These are phyloP conservation scores for Epicampocera succincta DNA, from an alignment of 2,888 invertebrate species.

Conservation along the genomic window DNA sequence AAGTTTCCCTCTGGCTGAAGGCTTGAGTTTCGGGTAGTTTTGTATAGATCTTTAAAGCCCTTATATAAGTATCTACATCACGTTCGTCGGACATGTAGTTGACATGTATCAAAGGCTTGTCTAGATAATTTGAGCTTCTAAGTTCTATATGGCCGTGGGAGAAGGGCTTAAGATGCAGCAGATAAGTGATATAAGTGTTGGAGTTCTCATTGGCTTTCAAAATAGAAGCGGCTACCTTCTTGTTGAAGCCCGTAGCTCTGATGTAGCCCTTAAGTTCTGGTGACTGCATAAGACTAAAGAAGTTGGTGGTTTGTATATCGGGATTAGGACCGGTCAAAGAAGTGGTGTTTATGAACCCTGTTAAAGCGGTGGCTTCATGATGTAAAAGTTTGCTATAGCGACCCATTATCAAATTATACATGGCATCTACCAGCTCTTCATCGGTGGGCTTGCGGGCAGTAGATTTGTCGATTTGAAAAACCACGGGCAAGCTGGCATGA, in stretches of 20 bases:
- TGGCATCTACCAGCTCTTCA: conserved; percentile 80
- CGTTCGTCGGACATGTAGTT: conserved; percentile 84
- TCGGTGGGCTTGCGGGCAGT: conserved; percentile 79
- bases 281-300: conserved; percentile 81
- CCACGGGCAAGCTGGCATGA: conserved; percentile 86
- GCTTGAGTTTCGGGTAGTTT: conserved; percentile 80
- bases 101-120: conserved; percentile 84
- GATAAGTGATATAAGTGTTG: conserved; percentile 77
- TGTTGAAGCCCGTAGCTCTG: conserved; percentile 77
- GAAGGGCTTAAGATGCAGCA: conserved; percentile 81
- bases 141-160: conserved; percentile 83
- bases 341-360: conserved; percentile 84
- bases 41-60: conserved; percentile 78
- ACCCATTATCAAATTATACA: conserved; percentile 82
- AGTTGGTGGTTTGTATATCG: conserved; percentile 84
- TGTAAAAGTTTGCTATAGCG: conserved; percentile 83
- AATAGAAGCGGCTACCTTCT: conserved; percentile 77
- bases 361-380: conserved; percentile 82
- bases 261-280: conserved; percentile 78
- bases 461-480: conserved; percentile 82
- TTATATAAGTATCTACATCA: conserved; percentile 81
- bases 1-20: conserved; percentile 80
- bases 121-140: conserved; percentile 82
- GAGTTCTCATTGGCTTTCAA: conserved; percentile 77
- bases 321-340: conserved; percentile 83